Conservation (phyloP, 1,140 invertebrate genomes). For the Drosophila nannoptera region DNA sequence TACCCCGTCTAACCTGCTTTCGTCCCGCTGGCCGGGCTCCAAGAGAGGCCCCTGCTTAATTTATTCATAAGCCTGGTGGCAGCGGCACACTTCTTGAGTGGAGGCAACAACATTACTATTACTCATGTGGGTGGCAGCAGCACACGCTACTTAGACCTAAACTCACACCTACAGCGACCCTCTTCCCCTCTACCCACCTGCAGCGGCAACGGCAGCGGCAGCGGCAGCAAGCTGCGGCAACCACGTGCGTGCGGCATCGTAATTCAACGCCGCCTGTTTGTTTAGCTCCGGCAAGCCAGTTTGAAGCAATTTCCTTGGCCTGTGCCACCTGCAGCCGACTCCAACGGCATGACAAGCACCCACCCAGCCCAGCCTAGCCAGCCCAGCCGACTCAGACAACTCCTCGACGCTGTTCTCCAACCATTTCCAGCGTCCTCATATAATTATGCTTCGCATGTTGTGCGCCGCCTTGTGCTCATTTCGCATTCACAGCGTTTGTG, state of each 20-base stretch:
- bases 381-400: neutral
- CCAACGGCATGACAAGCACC: slow-evolving; percentile 16
- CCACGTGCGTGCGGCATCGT: slow-evolving; percentile 68
- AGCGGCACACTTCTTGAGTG: slow-evolving; percentile 57
- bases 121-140: slow-evolving; percentile 57
- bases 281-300: slow-evolving; percentile 59
- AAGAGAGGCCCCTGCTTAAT: slow-evolving; percentile 56
- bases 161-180: neutral
- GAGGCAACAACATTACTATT: slow-evolving; percentile 75
- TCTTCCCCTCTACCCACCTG: slow-evolving; percentile 1
- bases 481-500: slow-evolving; percentile 70
- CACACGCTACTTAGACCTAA: slow-evolving; percentile 25
- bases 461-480: slow-evolving; percentile 54
- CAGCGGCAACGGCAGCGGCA: neutral
- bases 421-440: slow-evolving; percentile 26
- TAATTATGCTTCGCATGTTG: slow-evolving; percentile 48
- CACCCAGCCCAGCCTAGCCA: neutral
- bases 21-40: slow-evolving; percentile 41
- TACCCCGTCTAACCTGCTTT: neutral
- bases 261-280: slow-evolving; percentile 71
- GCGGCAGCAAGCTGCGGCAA: slow-evolving; percentile 32
- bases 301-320: slow-evolving; percentile 52
- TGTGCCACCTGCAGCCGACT: slow-evolving; percentile 38
- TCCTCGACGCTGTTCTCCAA: neutral
- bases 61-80: slow-evolving; percentile 74